phyloP scores from a whole-genome alignment of 2,888 invertebrate genomes.

The Magallana nippona region DNA sequence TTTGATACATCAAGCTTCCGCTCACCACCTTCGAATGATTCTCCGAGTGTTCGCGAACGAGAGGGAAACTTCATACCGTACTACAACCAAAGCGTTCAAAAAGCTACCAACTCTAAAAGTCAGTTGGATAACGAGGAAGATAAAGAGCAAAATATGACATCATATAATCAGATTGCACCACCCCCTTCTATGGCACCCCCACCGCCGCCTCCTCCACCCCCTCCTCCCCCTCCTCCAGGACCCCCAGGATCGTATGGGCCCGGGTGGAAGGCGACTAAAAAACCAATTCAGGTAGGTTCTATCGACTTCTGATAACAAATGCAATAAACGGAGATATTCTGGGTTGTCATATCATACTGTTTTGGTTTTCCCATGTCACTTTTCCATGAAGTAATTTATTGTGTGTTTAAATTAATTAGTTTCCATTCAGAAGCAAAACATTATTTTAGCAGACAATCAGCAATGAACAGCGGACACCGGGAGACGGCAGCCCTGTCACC shows the following conservation, averaged over 20 bases:
- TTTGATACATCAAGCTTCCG: constrained; percentile 52
- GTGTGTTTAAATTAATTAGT: too few relatives aligned
- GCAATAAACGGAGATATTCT: too few relatives aligned
- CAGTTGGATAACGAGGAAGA: constrained; percentile 5
- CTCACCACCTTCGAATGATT: constrained; percentile 1
- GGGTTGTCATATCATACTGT: too few relatives aligned
- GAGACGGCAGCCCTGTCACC: constrained; percentile 46
- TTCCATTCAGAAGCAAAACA: not conserved
- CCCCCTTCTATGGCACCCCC: constrained; percentile 53
- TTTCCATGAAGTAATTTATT: too few relatives aligned
- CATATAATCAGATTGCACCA: constrained; percentile 32
- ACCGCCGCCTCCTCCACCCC: constrained; percentile 59
- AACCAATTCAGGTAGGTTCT: constrained; percentile 38
- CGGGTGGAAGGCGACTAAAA: constrained; percentile 47
- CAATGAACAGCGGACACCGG: constrained; percentile 44
- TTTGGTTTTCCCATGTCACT: too few relatives aligned
- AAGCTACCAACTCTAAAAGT: not conserved
- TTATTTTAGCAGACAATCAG: constrained; percentile 18
- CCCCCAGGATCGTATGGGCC: constrained; percentile 57
- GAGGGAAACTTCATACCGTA: not conserved
- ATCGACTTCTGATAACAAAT: not conserved
- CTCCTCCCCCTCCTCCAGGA: constrained; percentile 58
- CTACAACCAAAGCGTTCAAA: not conserved
- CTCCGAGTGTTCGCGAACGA: not conserved
- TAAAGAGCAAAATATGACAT: constrained; percentile 39